Evolutionary conservation across 2,113 vertebrate species (phyloP).

Genomic region (Trogon surrucura): DNA sequence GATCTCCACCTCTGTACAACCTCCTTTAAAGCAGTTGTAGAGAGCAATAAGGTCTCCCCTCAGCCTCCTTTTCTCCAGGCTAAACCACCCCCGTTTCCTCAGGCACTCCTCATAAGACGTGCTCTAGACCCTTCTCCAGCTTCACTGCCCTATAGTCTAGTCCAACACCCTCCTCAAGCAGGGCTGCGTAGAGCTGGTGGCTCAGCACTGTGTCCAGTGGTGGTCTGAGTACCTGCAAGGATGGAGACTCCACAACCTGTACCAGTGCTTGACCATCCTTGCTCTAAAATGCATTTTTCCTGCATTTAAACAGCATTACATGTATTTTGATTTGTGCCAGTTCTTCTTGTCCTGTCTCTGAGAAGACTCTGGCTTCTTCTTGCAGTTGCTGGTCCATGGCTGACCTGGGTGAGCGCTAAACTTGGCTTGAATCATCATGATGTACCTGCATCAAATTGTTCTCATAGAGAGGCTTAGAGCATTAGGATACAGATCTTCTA

Average conservation of each 20-base stretch:
- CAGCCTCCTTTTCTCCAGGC: too few species aligned
- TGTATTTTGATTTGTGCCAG: neutral
- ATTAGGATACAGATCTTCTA: neutral
- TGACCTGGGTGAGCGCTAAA: neutral
- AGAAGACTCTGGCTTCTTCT: neutral
- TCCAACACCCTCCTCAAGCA: neutral
- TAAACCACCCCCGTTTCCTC: too few species aligned
- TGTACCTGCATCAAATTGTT: neutral
- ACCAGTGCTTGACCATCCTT: neutral
- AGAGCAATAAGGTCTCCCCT: too few species aligned
- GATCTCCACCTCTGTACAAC: too few species aligned
- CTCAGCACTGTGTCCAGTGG: neutral
- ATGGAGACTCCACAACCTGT: neutral
- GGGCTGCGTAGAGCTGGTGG: neutral
- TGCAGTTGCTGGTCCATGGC: neutral
- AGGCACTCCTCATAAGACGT: too few species aligned
- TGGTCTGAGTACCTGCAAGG: neutral
- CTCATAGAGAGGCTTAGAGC: neutral
- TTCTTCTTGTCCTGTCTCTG: neutral
- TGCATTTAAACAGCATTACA: neutral
- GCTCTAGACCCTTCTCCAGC: too few species aligned
- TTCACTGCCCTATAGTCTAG: neutral
- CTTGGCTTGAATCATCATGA: neutral
- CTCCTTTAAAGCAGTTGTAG: too few species aligned
- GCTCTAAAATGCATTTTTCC: accelerated